These are phyloP conservation scores for Antennarius maculatus DNA, from an alignment of 2,797 vertebrate species.

Conservation along the genomic window DNA sequence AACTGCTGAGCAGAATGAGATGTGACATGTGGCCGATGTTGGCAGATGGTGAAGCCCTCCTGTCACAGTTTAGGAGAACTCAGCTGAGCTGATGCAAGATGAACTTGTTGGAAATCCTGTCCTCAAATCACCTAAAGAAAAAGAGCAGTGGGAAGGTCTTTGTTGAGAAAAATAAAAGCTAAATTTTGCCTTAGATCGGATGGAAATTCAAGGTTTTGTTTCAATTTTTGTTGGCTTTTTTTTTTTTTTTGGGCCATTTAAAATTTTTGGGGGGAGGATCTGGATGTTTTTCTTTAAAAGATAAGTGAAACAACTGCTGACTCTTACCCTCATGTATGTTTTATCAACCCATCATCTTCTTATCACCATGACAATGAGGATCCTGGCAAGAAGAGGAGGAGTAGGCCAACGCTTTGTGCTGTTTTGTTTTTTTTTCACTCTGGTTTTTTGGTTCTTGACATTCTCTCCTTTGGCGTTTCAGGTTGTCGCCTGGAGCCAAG, in stretches of 20 bases:
- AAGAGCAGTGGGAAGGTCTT: neutral
- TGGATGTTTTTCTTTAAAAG: no score
- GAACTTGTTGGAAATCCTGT: neutral
- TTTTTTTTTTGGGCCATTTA: neutral
- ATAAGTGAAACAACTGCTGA: neutral
- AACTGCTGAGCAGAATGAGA: conserved; percentile 40
- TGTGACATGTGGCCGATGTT: conserved; percentile 49
- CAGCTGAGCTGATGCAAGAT: conserved; percentile 24
- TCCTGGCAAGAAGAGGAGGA: conserved; percentile 12
- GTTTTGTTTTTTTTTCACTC: conserved; percentile 30
- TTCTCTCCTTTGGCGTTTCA: conserved; percentile 56
- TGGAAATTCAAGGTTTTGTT: neutral
- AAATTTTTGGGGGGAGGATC: no score
- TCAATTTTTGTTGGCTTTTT: neutral
- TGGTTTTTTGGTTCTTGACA: conserved; percentile 42
- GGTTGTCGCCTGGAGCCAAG: conserved; percentile 55
- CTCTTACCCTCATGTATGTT: neutral
- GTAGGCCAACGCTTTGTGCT: conserved; percentile 30
- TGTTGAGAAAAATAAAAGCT: neutral
- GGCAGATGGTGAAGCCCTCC: conserved; percentile 53
- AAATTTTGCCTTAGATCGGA: neutral
- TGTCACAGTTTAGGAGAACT: conserved; percentile 41
- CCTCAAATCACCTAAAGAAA: neutral
- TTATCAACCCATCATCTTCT: neutral
- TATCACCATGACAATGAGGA: neutral